Evolutionary conservation across 2,888 invertebrate genomes (phyloP).

Genomic region (Sminthurides aquaticus): DNA sequence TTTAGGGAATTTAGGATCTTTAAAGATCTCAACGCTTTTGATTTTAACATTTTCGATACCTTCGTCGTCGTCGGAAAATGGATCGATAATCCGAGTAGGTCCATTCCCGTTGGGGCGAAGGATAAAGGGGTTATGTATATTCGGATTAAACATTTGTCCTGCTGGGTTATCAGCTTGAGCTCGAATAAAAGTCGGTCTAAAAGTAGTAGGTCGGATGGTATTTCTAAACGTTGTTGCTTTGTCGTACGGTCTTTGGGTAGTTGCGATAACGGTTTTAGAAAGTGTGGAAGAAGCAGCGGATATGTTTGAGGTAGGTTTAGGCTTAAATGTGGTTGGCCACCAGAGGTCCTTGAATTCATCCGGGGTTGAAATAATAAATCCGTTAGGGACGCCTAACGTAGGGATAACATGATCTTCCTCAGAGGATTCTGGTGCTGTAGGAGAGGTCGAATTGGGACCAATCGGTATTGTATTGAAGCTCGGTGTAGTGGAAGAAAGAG

Average conservation of each 20-base stretch:
- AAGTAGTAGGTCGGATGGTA: slow-evolving; percentile 35
- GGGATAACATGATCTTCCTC: slow-evolving; percentile 19
- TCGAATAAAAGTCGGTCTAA: slow-evolving; percentile 24
- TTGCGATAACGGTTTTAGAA: neutral
- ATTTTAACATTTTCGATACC: slow-evolving; percentile 36
- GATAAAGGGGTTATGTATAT: neutral
- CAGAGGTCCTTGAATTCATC: slow-evolving; percentile 25
- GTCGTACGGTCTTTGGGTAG: neutral
- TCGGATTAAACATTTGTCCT: neutral
- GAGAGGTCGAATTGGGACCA: neutral
- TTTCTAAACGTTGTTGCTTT: slow-evolving; percentile 37
- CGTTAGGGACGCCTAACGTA: slow-evolving; percentile 12
- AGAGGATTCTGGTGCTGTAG: slow-evolving; percentile 1
- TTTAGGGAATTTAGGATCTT: slow-evolving; percentile 19
- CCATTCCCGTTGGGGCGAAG: neutral
- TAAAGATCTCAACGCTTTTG: slow-evolving; percentile 41
- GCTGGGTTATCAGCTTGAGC: neutral
- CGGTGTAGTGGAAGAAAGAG: neutral
- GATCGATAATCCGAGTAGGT: slow-evolving; percentile 3
- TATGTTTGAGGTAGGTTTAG: slow-evolving; percentile 20
- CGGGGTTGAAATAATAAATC: slow-evolving; percentile 16
- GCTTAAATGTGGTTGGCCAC: slow-evolving; percentile 39
- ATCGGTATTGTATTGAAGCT: neutral
- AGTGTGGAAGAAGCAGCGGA: neutral
- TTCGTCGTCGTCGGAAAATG: slow-evolving; percentile 38